phyloP scores from a whole-genome alignment of 1,140 invertebrate species.

The Leptoteleia sp. region DNA sequence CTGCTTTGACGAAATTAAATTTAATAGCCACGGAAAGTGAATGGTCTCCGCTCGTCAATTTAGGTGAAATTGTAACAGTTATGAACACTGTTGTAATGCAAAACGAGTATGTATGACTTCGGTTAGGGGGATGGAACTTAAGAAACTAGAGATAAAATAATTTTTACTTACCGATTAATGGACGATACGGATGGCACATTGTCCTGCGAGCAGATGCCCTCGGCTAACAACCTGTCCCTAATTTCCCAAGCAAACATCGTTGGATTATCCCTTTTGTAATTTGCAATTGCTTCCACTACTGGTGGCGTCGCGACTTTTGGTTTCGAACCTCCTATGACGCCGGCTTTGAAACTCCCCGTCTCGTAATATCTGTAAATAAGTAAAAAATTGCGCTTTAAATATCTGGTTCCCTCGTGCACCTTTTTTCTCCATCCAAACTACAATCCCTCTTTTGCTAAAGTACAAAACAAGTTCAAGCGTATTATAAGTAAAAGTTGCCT shows the following conservation, averaged over 20 bases:
- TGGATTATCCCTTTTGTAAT: conserved; percentile 99
- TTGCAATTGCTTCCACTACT: conserved; percentile 98
- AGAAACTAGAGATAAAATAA: background rate
- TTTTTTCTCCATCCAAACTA: no score
- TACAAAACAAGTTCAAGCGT: no score
- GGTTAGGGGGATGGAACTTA: background rate
- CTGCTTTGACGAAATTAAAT: conserved; percentile 75
- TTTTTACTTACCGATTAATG: conserved; percentile 94
- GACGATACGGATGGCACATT: conserved; percentile 99
- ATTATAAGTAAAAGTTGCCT: no score
- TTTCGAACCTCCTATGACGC: conserved; percentile 99
- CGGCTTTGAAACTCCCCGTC: conserved; percentile 99
- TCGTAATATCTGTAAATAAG: conserved; percentile 93
- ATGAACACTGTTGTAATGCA: conserved; percentile 2
- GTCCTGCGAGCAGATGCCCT: conserved; percentile 98
- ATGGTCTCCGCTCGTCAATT: conserved; percentile 69
- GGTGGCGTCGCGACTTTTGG: conserved; percentile 99
- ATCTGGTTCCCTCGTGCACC: no score
- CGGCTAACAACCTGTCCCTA: conserved; percentile 95
- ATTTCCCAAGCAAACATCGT: conserved; percentile 99
- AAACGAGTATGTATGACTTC: background rate
- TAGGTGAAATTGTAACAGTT: conserved; percentile 62
- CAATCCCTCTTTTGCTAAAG: no score
- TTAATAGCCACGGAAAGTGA: conserved; percentile 76
- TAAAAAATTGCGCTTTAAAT: no score